Evolutionary conservation across 2,113 vertebrate genomes (phyloP).

Genomic region (Choloepus hoffmanni): DNA sequence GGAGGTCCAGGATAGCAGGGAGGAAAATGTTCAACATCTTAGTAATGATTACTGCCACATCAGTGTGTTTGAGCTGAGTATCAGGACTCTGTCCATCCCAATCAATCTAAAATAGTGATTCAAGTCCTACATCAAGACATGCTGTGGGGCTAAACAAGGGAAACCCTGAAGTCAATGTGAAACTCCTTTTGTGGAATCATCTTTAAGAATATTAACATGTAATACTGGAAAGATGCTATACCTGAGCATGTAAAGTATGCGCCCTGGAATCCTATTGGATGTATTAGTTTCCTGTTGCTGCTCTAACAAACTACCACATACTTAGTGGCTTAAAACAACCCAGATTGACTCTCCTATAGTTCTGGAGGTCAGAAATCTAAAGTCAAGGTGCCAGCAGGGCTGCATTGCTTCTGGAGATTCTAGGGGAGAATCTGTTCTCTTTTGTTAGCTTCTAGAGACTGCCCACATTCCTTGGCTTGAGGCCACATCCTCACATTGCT

Average conservation of each 20-base stretch:
- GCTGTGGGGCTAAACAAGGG: not conserved
- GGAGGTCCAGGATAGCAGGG: not conserved
- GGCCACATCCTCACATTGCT: not conserved
- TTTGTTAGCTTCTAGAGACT: not conserved
- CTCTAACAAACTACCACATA: not conserved
- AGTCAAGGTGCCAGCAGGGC: not conserved
- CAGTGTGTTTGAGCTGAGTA: not conserved
- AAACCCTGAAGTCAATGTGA: not conserved
- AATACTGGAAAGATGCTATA: not conserved
- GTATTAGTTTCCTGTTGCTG: not conserved
- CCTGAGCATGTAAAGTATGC: not conserved
- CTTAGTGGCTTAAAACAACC: not conserved
- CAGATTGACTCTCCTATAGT: not conserved
- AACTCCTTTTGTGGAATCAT: not conserved
- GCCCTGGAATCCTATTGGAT: not conserved
- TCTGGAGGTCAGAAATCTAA: conserved; percentile 1
- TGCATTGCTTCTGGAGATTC: not conserved
- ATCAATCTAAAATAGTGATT: conserved; percentile 17
- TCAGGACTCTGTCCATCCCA: not conserved
- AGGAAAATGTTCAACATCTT: not conserved
- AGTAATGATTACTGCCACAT: not conserved
- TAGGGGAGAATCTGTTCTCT: not conserved
- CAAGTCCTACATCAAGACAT: not conserved
- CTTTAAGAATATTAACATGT: conserved; percentile 30
- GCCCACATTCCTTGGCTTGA: not conserved